Evolutionary conservation across 2,888 invertebrate genomes (phyloP).

Genomic region (Cremastobaeus sp.): DNA sequence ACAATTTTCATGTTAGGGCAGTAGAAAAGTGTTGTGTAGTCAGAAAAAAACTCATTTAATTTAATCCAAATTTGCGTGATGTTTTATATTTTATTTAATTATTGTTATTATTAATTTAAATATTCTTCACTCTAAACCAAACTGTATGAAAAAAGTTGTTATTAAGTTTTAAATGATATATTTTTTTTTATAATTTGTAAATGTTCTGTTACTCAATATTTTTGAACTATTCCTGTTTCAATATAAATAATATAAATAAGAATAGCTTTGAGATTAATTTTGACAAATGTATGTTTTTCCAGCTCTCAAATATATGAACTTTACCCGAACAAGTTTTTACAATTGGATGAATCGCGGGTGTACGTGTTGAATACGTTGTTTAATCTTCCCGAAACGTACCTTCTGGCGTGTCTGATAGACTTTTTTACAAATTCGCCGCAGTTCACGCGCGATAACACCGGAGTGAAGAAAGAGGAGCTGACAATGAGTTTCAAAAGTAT

Average conservation of each 20-base stretch:
- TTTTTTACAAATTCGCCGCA: conserved; percentile 95
- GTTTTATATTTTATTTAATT: too few relatives aligned
- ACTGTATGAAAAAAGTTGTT: too few relatives aligned
- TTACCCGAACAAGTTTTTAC: conserved; percentile 98
- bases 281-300: conserved; percentile 88
- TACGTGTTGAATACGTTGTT: conserved; percentile 98
- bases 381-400: conserved; percentile 97
- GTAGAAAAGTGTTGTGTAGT: not conserved
- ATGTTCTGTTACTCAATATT: too few relatives aligned
- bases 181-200: too few relatives aligned
- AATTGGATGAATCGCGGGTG: conserved; percentile 94
- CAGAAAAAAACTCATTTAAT: too few relatives aligned
- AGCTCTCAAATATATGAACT: conserved; percentile 85
- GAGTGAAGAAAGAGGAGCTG: conserved; percentile 94
- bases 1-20: not conserved
- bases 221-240: too few relatives aligned
- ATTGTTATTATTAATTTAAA: too few relatives aligned
- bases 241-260: too few relatives aligned
- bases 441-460: conserved; percentile 87
- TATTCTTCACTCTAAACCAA: too few relatives aligned
- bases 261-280: too few relatives aligned
- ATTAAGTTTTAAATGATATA: too few relatives aligned
- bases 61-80: too few relatives aligned
- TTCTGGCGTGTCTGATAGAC: conserved; percentile 96
- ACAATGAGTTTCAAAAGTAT: conserved; percentile 99